Conservation (phyloP, 2,113 vertebrate genomes). For the Origma solitaria region DNA sequence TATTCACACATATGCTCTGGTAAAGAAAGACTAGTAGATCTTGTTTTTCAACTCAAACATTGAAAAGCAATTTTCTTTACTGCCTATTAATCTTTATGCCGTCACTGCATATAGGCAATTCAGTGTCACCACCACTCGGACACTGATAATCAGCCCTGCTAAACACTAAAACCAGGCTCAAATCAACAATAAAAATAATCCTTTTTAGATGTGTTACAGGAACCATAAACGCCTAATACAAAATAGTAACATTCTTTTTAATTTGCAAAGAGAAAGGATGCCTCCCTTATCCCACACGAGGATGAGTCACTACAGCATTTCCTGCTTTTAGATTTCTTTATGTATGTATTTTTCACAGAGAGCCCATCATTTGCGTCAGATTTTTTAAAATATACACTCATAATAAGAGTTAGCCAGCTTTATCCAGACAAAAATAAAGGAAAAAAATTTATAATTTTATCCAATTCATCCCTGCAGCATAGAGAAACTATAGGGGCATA, state of each 20-base stretch:
- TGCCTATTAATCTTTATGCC: neutral
- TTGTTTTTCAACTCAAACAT: neutral
- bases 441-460: neutral
- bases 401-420: neutral
- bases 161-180: neutral
- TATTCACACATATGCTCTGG: neutral
- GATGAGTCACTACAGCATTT: constrained; percentile 14
- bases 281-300: neutral
- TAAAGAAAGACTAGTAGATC: neutral
- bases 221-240: neutral
- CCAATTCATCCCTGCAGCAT: neutral
- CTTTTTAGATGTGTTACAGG: neutral
- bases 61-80: neutral
- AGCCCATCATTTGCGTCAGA: neutral
- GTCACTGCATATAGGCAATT: neutral
- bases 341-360: neutral
- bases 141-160: neutral
- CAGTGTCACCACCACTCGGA: neutral
- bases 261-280: neutral
- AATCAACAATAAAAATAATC: neutral
- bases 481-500: neutral
- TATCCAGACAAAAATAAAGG: neutral
- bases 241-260: neutral
- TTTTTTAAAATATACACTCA: neutral
- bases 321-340: neutral